These are phyloP conservation scores for Ericerus pela DNA, from an alignment of 1,140 invertebrate species.

Conservation along the genomic window DNA sequence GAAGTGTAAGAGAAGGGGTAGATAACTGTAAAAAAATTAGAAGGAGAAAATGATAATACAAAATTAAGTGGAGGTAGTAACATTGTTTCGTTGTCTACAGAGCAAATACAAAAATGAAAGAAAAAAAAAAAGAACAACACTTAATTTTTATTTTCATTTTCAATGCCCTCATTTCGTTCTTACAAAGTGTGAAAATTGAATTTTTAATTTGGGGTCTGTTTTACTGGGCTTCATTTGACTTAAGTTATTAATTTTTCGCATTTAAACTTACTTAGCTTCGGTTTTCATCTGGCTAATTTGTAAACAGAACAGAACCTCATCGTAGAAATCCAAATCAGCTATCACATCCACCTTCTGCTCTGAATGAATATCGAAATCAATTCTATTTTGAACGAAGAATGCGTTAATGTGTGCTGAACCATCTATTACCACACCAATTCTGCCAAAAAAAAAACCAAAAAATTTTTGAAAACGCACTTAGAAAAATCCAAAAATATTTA, in stretches of 20 bases:
- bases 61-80: too few relatives aligned
- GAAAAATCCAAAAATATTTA: background rate
- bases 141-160: background rate
- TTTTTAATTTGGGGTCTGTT: too few relatives aligned
- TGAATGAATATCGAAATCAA: constrained; percentile 51
- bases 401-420: constrained; percentile 50
- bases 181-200: too few relatives aligned
- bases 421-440: constrained; percentile 50
- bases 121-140: background rate
- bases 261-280: constrained; percentile 39
- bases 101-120: too few relatives aligned
- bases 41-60: too few relatives aligned
- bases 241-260: too few relatives aligned
- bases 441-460: constrained; percentile 30
- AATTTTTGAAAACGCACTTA: background rate
- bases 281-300: constrained; percentile 57
- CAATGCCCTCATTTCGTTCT: too few relatives aligned
- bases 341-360: constrained; percentile 57
- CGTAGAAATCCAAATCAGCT: constrained; percentile 66
- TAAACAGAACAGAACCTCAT: constrained; percentile 60
- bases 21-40: too few relatives aligned
- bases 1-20: too few relatives aligned
- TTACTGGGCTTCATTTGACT: too few relatives aligned
- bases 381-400: constrained; percentile 47
- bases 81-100: too few relatives aligned